Evolutionary conservation across 2,797 vertebrate genomes (phyloP).

Genomic region (Clangula hyemalis): DNA sequence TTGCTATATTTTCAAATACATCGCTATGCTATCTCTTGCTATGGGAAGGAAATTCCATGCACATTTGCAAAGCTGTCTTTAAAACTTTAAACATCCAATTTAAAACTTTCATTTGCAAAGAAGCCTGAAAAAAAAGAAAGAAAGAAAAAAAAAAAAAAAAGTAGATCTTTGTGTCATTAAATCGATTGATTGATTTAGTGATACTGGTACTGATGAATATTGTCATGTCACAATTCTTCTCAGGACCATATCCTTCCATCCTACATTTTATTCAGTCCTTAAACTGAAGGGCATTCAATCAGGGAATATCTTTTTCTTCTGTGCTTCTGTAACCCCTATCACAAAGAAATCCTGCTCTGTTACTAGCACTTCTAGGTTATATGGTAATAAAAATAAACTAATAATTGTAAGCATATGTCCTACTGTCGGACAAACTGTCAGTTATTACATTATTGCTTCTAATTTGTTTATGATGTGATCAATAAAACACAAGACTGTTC

Average conservation of each 20-base stretch:
- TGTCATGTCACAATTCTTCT: background rate
- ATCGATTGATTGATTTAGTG: background rate
- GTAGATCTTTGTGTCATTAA: background rate
- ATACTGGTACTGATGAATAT: background rate
- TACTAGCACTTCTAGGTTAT: background rate
- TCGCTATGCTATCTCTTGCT: background rate
- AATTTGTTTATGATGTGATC: conserved; percentile 13
- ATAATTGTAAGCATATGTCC: background rate
- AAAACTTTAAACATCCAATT: background rate
- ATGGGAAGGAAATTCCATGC: background rate
- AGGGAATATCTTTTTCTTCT: background rate
- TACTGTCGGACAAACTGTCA: background rate
- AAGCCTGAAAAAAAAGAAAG: background rate
- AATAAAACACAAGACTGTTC: background rate
- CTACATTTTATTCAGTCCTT: background rate
- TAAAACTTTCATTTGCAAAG: background rate
- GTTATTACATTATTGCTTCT: conserved; percentile 4
- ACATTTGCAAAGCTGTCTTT: background rate
- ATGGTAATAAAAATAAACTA: background rate
- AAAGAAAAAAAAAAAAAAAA: background rate
- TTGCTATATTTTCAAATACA: background rate
- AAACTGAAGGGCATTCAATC: conserved; percentile 1
- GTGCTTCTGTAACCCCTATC: background rate
- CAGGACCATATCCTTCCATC: background rate
- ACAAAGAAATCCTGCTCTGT: background rate